Evolutionary conservation across 2,797 vertebrate genomes (phyloP), one percentile per base, ranked within the genome.

Genomic region (Onychomys arenicola): DNA sequence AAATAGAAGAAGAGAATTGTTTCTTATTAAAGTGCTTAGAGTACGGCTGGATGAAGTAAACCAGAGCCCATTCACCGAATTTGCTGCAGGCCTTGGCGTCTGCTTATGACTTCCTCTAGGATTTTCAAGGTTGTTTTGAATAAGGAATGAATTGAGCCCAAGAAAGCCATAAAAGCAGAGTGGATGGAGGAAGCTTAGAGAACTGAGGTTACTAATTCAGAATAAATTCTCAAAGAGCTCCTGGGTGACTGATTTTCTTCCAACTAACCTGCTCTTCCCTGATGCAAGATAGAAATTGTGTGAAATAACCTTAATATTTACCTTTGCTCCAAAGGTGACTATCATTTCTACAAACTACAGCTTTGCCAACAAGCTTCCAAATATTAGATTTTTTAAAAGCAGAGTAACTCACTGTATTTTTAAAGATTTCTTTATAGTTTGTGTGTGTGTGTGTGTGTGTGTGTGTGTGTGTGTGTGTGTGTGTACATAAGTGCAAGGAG

Each of bases 111-210:
- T 69, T 97, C 67, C 93, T 97, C 89, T 89, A 77, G 83, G 89
- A 84, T 81, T 90, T 96, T 95, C 95, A 97, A 97, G 90, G 91
- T 96, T 97, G 81, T 81, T 96, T 94, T 93, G 81, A 97, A 96
- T 94, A 96, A 95, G 67, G 88, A 97, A 96, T 96, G 59, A 96
- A 96, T 73, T 6, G 59, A 97, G n/a, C 21, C 19, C 49, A 40
- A 77, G 61, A 96, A 97, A 98, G 93, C 10, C 16, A 96, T 96
- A 97, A 63, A 40, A 96, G 76, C n/a, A 93, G 77, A 93, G 0
- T 89, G 9, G 46, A 85, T 61, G 65, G 37, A 34, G 29, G 71
- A 17, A 55, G 16, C 83, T 93, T 57, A 63, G 40, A 2, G 0
- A 71, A n/a, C 67, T 96, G 84, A 88, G 3, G 21, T 97, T 98